Conservation (phyloP, 64 coral and sea anemone genomes). For the Astreopora myriophthalma region DNA sequence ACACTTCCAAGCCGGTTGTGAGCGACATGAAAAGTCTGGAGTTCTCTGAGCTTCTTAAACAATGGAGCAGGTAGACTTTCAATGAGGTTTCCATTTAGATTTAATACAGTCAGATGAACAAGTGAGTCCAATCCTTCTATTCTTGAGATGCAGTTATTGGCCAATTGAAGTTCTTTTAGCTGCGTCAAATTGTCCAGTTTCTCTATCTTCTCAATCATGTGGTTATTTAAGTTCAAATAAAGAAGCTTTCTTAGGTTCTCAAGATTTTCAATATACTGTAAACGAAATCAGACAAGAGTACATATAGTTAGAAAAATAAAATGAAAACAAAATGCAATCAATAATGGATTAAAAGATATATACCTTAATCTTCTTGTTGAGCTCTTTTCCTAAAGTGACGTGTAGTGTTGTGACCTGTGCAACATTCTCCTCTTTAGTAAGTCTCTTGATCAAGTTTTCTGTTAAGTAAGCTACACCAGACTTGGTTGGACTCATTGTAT, state of each 20-base stretch:
- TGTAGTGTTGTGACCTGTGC: conserved; percentile 70
- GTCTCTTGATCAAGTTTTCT: conserved; percentile 74
- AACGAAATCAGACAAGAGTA: not conserved
- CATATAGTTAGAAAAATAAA: not conserved
- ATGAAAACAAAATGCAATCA: not conserved
- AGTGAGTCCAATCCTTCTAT: conserved; percentile 90
- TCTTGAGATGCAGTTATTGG: conserved; percentile 84
- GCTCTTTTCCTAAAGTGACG: conserved; percentile 82
- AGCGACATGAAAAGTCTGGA: conserved; percentile 72
- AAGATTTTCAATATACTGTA: conserved; percentile 97
- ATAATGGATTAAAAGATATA: not conserved
- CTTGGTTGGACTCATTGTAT: conserved; percentile 43
- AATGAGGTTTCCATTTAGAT: conserved; percentile 92
- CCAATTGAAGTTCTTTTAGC: conserved; percentile 88
- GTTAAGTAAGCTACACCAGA: conserved; percentile 86
- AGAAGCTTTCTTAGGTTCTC: conserved; percentile 81
- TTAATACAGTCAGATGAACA: conserved; percentile 72
- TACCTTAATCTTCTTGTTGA: conserved; percentile 96
- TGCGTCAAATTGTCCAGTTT: conserved; percentile 85
- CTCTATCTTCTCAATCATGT: conserved; percentile 97
- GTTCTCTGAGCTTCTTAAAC: conserved; percentile 83
- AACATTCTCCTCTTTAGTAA: conserved; percentile 78
- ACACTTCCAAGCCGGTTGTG: conserved; percentile 91
- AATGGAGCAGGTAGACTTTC: conserved; percentile 64
- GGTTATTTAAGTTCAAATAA: conserved; percentile 83